Evolutionary conservation across 2,797 vertebrate species (phyloP).

Genomic region (Rhinella marina): DNA sequence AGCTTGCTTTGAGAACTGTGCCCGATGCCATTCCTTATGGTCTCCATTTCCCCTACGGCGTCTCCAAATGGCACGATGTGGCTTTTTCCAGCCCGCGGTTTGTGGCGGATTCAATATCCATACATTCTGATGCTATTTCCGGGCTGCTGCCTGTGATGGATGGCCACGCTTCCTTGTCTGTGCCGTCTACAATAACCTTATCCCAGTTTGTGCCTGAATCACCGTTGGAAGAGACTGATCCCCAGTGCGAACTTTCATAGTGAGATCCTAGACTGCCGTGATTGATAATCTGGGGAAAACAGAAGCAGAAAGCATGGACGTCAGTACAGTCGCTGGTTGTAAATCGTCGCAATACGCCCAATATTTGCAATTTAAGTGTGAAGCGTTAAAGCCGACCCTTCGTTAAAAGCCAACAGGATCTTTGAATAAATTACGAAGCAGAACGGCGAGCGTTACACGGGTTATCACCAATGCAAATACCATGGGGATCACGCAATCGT

Average conservation of each 20-base stretch:
- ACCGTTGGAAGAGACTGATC: constrained; percentile 87
- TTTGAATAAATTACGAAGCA: neutral
- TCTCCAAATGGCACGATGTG: constrained; percentile 82
- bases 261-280: constrained; percentile 89
- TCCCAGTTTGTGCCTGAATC: constrained; percentile 93
- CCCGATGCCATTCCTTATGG: constrained; percentile 80
- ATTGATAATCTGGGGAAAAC: constrained; percentile 84
- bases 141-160: constrained; percentile 88
- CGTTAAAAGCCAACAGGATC: neutral
- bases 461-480: neutral
- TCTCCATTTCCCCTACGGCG: constrained; percentile 78
- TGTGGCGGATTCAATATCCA: constrained; percentile 92
- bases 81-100: constrained; percentile 90
- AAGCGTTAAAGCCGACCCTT: neutral
- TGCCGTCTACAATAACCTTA: constrained; percentile 89
- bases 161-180: constrained; percentile 91
- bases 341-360: too few species aligned
- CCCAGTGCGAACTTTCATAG: constrained; percentile 95
- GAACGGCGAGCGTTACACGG: neutral
- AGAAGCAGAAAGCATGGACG: neutral
- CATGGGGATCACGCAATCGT: neutral
- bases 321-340: neutral
- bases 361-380: neutral
- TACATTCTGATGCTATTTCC: constrained; percentile 92
- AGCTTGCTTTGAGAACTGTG: constrained; percentile 80